Conservation (phyloP, 2,888 invertebrate genomes). For the Hybos culiciformis region DNA sequence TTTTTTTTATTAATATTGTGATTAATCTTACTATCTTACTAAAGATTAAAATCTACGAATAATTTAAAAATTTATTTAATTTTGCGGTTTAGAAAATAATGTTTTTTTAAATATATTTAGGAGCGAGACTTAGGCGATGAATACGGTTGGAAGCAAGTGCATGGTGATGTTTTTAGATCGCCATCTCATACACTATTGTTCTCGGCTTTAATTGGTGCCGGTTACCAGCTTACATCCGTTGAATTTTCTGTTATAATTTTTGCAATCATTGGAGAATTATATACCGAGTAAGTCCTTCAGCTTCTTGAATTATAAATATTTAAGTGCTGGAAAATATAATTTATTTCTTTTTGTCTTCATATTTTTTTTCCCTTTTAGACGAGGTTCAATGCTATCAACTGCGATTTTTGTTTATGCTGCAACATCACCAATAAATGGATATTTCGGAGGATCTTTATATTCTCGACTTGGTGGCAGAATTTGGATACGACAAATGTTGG, state of each 20-base stretch:
- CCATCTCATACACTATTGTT: constrained; percentile 85
- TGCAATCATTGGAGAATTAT: constrained; percentile 94
- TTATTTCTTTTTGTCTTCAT: too few relatives aligned
- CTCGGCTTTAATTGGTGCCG: constrained; percentile 88
- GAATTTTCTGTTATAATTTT: constrained; percentile 88
- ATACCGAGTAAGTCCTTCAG: constrained; percentile 73
- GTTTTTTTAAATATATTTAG: too few relatives aligned
- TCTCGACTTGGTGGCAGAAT: constrained; percentile 87
- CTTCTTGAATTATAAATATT: background rate
- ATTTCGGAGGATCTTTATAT: constrained; percentile 94
- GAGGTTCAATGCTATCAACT: constrained; percentile 91
- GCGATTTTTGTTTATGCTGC: constrained; percentile 98
- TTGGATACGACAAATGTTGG: constrained; percentile 97
- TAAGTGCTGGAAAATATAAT: too few relatives aligned
- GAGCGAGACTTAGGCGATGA: constrained; percentile 97
- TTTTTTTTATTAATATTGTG: too few relatives aligned
- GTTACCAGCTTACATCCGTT: constrained; percentile 86
- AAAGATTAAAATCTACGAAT: too few relatives aligned
- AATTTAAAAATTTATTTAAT: too few relatives aligned
- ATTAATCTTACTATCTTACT: too few relatives aligned
- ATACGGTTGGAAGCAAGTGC: constrained; percentile 99
- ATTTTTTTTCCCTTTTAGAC: constrained; percentile 35
- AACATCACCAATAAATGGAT: constrained; percentile 97
- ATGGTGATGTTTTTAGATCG: constrained; percentile 97
- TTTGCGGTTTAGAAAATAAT: too few relatives aligned